These are phyloP conservation scores for Pseudochaenichthys georgianus DNA, from an alignment of 2,797 vertebrate genomes.

Conservation along the genomic window DNA sequence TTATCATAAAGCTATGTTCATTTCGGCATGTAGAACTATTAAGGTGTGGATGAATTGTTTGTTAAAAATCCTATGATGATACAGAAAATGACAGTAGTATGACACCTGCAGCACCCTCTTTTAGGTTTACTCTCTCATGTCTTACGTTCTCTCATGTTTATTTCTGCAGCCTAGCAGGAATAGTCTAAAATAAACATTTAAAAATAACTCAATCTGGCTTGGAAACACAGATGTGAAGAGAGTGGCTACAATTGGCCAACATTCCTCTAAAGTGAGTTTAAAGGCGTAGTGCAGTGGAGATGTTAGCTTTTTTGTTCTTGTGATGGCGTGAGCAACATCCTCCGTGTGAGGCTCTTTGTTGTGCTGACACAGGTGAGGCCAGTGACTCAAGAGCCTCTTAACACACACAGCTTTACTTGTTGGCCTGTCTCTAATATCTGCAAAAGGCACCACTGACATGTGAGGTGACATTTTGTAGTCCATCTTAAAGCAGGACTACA, in stretches of 20 bases:
- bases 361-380: conserved; percentile 51
- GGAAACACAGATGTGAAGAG: background rate
- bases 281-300: background rate
- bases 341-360: conserved; percentile 40
- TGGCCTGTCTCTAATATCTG: conserved; percentile 1
- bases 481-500: background rate
- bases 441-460: background rate
- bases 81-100: conserved; percentile 18
- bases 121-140: conserved; percentile 21
- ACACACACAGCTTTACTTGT: conserved; percentile 22
- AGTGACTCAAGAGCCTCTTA: conserved; percentile 22
- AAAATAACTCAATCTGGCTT: conserved; percentile 45
- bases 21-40: conserved; percentile 4
- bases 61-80: conserved; percentile 9
- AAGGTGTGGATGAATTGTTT: background rate
- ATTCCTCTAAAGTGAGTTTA: background rate
- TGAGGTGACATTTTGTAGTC: conserved; percentile 4
- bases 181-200: conserved; percentile 35
- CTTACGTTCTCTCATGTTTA: conserved; percentile 23
- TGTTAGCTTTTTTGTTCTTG: background rate
- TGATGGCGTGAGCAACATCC: background rate
- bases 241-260: background rate
- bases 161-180: background rate
- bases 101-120: conserved; percentile 11
- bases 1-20: conserved; percentile 13